Base-by-base conservation (phyloP, 2,797 vertebrate genomes). In the Gastrophryne carolinensis region DNA sequence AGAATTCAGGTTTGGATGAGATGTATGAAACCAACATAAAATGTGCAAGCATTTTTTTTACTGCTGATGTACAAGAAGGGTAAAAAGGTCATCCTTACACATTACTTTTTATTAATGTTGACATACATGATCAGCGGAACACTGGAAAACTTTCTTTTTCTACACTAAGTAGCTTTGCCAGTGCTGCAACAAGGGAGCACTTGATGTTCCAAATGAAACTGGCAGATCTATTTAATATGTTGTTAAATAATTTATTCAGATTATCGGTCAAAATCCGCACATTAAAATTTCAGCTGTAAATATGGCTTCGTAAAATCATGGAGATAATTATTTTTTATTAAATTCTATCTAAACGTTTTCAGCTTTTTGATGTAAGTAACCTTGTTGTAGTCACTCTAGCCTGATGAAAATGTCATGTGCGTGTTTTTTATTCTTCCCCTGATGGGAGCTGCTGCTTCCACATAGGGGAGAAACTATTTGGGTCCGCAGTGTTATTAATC, bases 401-500 rank as follows among this genome's bases (percentile, higher is more conserved):
- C 74, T 60, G 32, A 52, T 72, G 61, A 72, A 60, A 85, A 67
- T 65, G 64, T 75, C 71, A 29, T 34, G 7, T 69, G 17, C 53
- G 54, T 81, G 62, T 81, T 82, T 85, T 44, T 81, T 61, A 63
- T 82, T 86, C 75, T 84, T 80, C 41, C 74, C 75, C 10, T 64
- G 63, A 74, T 81, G 65, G 54, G 60, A 83, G 69, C 49, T 80
- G 80, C 76, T 79, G 65, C 75, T 54, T 65, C 72, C 50, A 73
- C 57, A 70, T 80, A 81, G 82, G 84, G 86, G 84, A 80, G 57
- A 84, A 84, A 81, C 68, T 73, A 68, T 71, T 81, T 60, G 63
- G 73, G 82, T 81, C 83, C 80, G 74, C 78, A 81, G 72, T 17
- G 57, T 63, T 79, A 85, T 87, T 85, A 84, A 81, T 84, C 86